Base-by-base conservation (phyloP, 2,888 invertebrate genomes). In the Eubasilissa splendida region DNA sequence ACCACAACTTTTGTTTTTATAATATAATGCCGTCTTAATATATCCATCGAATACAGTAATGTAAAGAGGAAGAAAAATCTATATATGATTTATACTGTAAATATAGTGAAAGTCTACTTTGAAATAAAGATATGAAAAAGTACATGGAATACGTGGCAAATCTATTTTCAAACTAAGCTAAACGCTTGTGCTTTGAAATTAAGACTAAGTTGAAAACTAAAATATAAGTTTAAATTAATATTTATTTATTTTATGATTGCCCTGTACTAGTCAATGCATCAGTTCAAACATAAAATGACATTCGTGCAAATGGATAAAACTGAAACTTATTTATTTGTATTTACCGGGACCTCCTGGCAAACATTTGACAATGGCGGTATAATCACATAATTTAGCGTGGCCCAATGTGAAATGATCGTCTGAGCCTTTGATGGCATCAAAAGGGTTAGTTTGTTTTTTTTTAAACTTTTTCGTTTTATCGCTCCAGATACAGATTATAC, bases 351-450 rank as follows among this genome's bases (percentile, higher is more conserved):
- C 82, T 77, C 71, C 68, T 54, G 75, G 75, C 80, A 82, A 80
- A 80, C 81, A 77, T 50, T 54, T 79, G 78, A 83, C 83, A 83
- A 83, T 83, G 78, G 80, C 65, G 76, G 77, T 76, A 82, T 83
- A 83, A 83, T 83, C 83, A 80, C 79, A 83, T 83, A 83, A 83
- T 83, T 83, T 83, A 83, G 82, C 83, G 83, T 82, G 80, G 82
- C 83, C 83, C 78, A 76, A 80, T 77, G 80, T 74, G 81, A 68
- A 77, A 79, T 81, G 80, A 83, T 83, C 81, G 76, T 75, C 74
- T 73, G 50, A 52, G 54, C 81, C 66, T 80, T 83, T 83, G 71
- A 83, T 74, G 42, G 33, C 63, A 42, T 63, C 80, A 77, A 80
- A 83, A 77, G 83, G 83, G 79, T 80, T 83, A 59, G 52, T 53